Percentiles rank a stretch among this genome's conserved stretches.
These are phyloP conservation scores for Drosophila trapezifrons DNA, from an alignment of 1,140 invertebrate genomes.

Conservation along the genomic window DNA sequence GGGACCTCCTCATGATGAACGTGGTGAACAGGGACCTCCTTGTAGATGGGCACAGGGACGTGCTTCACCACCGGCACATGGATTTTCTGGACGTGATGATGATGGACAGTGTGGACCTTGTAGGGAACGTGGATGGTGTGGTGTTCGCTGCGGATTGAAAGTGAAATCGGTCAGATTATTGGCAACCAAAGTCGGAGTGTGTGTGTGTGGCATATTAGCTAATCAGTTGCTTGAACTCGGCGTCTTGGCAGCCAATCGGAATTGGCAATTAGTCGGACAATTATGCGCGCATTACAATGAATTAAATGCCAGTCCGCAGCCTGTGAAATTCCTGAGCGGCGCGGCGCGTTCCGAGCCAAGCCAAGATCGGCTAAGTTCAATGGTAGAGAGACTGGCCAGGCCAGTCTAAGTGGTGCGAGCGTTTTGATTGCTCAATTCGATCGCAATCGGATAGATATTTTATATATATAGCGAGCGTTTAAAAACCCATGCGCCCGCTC, in stretches of 20 bases:
- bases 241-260: slow-evolving; percentile 66
- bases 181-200: slow-evolving; percentile 32
- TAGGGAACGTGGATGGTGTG: slow-evolving; percentile 87
- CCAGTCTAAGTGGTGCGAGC: slow-evolving; percentile 37
- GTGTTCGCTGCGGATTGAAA: slow-evolving; percentile 85
- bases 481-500: slow-evolving; percentile 62
- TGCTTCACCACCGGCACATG: slow-evolving; percentile 81
- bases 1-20: slow-evolving; percentile 74
- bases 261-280: slow-evolving; percentile 73
- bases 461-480: slow-evolving; percentile 48
- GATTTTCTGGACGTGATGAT: slow-evolving; percentile 87
- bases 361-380: slow-evolving; percentile 57
- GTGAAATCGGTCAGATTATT: slow-evolving; percentile 64
- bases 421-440: slow-evolving; percentile 73
- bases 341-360: slow-evolving; percentile 1
- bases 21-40: slow-evolving; percentile 74
- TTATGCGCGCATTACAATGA: slow-evolving; percentile 73
- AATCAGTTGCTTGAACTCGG: slow-evolving; percentile 72
- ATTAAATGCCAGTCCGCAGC: slow-evolving; percentile 54
- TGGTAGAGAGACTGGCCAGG: slow-evolving; percentile 28
- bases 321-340: slow-evolving; percentile 70
- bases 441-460: slow-evolving; percentile 62
- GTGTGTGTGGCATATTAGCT: slow-evolving; percentile 63
- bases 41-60: slow-evolving; percentile 76
- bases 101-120: slow-evolving; percentile 88